Evolutionary conservation across 1,140 invertebrate species (phyloP).

Genomic region (Alviniconcha marisindica): DNA sequence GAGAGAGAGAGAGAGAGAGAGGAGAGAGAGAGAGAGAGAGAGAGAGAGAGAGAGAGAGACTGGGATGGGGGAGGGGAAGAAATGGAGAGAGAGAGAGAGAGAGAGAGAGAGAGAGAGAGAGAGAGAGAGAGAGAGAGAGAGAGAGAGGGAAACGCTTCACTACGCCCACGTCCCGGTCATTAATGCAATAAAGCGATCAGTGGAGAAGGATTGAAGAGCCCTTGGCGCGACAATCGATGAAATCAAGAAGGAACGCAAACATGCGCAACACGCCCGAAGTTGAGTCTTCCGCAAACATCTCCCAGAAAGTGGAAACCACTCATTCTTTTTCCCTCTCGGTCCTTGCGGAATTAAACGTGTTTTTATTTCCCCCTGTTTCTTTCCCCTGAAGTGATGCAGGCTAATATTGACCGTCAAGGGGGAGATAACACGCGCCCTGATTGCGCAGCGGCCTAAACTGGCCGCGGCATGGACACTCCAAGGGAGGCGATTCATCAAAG

Average conservation of each 20-base stretch:
- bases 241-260: slow-evolving; percentile 20
- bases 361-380: slow-evolving; percentile 17
- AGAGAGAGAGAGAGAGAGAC: neutral
- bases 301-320: neutral
- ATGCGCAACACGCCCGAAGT: neutral
- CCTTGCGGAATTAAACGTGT: neutral
- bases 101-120: slow-evolving; percentile 5
- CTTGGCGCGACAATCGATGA: neutral
- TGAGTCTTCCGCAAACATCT: neutral
- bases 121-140: slow-evolving; percentile 2
- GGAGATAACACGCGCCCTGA: slow-evolving; percentile 2
- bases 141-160: too few relatives aligned
- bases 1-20: neutral
- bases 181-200: slow-evolving; percentile 1
- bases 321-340: slow-evolving; percentile 15
- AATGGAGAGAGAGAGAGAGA: neutral
- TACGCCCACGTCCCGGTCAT: neutral
- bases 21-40: neutral
- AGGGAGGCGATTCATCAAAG: slow-evolving; percentile 1
- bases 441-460: neutral
- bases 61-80: neutral
- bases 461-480: neutral
- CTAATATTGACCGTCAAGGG: slow-evolving; percentile 1
- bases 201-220: slow-evolving; percentile 8
- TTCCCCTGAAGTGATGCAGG: neutral